Conservation (phyloP, 2,113 vertebrate species). For the Melanotaenia duboulayi region DNA sequence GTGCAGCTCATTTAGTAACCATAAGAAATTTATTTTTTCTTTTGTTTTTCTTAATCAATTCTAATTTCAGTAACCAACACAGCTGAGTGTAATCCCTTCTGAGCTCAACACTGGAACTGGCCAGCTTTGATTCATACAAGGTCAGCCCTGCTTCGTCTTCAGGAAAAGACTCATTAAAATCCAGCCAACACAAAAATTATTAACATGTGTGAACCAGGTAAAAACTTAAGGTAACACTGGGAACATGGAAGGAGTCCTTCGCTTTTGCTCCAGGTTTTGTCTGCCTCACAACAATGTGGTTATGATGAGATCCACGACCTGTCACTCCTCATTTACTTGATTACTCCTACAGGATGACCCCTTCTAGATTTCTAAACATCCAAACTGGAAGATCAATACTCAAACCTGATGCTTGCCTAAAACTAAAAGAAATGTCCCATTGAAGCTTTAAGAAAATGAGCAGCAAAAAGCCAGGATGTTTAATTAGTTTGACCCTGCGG, state of each 20-base stretch:
- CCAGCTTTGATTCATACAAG: neutral
- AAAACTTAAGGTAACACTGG: constrained; percentile 4
- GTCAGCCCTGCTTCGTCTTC: constrained; percentile 24
- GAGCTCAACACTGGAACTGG: constrained; percentile 8
- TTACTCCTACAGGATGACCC: constrained; percentile 48
- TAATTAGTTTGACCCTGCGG: constrained; percentile 65
- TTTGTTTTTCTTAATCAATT: constrained; percentile 19
- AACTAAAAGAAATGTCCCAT: neutral
- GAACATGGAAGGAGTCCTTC: neutral
- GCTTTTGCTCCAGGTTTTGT: neutral
- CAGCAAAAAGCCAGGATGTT: constrained; percentile 31
- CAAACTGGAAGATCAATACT: constrained; percentile 66
- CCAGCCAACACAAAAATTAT: constrained; percentile 12
- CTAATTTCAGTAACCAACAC: constrained; percentile 11
- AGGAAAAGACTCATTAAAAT: constrained; percentile 38
- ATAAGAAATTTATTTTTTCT: constrained; percentile 41
- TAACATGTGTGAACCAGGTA: constrained; percentile 47
- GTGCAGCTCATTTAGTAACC: constrained; percentile 20
- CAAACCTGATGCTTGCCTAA: constrained; percentile 14
- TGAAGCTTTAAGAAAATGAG: constrained; percentile 44
- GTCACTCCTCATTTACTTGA: constrained; percentile 58
- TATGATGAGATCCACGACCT: constrained; percentile 40
- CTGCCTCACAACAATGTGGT: constrained; percentile 45
- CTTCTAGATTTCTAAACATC: constrained; percentile 34
- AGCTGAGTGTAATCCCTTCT: constrained; percentile 21